These are phyloP conservation scores for Pterostichus niger DNA, from an alignment of 2,888 invertebrate species.

Conservation along the genomic window DNA sequence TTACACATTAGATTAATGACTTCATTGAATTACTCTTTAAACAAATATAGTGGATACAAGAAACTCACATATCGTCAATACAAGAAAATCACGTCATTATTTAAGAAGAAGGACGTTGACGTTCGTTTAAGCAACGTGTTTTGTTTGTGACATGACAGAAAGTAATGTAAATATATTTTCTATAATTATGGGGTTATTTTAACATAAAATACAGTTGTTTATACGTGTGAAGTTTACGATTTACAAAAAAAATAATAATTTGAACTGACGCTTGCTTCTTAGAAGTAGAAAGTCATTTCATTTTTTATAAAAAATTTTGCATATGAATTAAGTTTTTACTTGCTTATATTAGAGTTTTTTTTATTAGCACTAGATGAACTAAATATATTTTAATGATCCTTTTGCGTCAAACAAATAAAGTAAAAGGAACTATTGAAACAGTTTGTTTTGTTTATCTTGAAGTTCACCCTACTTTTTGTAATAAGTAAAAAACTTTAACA, in stretches of 20 bases:
- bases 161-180: background rate
- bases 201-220: background rate
- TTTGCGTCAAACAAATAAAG: constrained; percentile 11
- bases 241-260: constrained; percentile 5
- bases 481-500: background rate
- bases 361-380: background rate
- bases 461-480: background rate
- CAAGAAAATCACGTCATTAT: constrained; percentile 15
- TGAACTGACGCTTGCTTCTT: background rate
- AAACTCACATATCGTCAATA: constrained; percentile 4
- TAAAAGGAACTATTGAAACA: background rate
- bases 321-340: constrained; percentile 9
- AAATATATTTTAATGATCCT: background rate
- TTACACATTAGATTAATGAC: constrained; percentile 22
- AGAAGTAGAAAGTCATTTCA: constrained; percentile 24
- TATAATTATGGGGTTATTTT: background rate
- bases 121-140: background rate
- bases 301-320: background rate
- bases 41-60: background rate
- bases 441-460: background rate
- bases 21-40: background rate
- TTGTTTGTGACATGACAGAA: constrained; percentile 6
- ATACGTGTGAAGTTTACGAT: background rate
- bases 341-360: background rate
- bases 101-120: constrained; percentile 4